Conservation (phyloP, 2,888 invertebrate genomes). For the Epinotia nisella region DNA sequence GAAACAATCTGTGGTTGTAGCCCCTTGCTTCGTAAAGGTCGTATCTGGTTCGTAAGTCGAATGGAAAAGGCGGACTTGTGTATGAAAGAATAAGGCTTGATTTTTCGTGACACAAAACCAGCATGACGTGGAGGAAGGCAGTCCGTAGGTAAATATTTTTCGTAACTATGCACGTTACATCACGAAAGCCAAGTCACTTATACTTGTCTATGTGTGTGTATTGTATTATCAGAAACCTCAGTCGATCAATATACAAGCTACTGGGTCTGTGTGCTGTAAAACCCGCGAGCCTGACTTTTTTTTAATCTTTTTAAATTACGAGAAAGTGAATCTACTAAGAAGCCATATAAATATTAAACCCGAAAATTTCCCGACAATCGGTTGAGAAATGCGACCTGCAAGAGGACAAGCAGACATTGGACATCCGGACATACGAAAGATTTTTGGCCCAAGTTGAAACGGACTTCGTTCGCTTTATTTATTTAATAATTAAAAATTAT, state of each 20-base stretch:
- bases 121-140: background rate
- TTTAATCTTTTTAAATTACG: no score
- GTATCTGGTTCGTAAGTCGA: background rate
- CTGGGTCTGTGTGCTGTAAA: no score
- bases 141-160: conserved; percentile 7
- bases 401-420: no score
- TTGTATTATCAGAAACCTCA: background rate
- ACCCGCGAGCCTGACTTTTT: no score
- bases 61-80: background rate
- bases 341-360: no score
- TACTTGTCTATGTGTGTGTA: background rate
- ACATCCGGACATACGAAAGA: no score
- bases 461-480: no score
- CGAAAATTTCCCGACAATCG: no score
- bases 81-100: background rate
- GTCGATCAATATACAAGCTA: background rate
- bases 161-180: background rate
- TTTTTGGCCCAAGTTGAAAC: no score
- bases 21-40: background rate
- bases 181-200: conserved; percentile 9
- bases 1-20: conserved; percentile 27
- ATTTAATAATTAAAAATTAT: no score
- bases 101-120: background rate
- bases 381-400: no score
- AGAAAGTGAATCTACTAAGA: no score